Conservation (phyloP, 1,140 invertebrate species). For the Diorhabda carinulata region DNA sequence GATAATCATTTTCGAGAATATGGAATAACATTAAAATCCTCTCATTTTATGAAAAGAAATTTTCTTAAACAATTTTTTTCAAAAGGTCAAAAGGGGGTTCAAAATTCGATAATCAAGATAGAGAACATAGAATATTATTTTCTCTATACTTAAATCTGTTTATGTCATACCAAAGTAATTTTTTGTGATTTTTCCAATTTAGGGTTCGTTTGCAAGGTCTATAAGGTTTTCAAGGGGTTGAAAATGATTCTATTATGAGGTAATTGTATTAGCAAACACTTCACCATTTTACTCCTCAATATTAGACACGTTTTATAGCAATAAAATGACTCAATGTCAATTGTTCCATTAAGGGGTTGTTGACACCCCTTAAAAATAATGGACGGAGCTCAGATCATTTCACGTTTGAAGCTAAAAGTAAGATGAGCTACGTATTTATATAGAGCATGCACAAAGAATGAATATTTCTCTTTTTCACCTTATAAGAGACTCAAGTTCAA, state of each 20-base stretch:
- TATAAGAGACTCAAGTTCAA: too few relatives aligned
- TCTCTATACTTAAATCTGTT: neutral
- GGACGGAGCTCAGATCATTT: too few relatives aligned
- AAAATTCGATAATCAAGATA: too few relatives aligned
- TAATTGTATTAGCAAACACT: neutral
- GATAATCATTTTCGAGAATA: neutral
- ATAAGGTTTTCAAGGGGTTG: neutral
- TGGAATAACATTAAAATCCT: neutral
- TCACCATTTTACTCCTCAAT: neutral
- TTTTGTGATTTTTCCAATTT: neutral
- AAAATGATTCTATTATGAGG: neutral
- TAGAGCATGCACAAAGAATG: too few relatives aligned
- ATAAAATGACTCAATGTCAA: neutral
- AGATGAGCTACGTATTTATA: neutral
- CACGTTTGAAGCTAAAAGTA: neutral
- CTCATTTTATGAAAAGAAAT: too few relatives aligned
- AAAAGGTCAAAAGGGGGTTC: too few relatives aligned
- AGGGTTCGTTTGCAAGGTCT: neutral
- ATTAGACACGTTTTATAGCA: neutral
- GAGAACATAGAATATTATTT: neutral
- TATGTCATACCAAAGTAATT: slow-evolving; percentile 1
- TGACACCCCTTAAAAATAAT: neutral
- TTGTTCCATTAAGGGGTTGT: neutral
- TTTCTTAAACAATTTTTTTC: too few relatives aligned
- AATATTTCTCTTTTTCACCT: too few relatives aligned